A percentile compares a stretch with the other conserved stretches of the same genome.
Evolutionary conservation across 2,113 vertebrate species (phyloP).

Genomic region (Cricetomys ansorgei): DNA sequence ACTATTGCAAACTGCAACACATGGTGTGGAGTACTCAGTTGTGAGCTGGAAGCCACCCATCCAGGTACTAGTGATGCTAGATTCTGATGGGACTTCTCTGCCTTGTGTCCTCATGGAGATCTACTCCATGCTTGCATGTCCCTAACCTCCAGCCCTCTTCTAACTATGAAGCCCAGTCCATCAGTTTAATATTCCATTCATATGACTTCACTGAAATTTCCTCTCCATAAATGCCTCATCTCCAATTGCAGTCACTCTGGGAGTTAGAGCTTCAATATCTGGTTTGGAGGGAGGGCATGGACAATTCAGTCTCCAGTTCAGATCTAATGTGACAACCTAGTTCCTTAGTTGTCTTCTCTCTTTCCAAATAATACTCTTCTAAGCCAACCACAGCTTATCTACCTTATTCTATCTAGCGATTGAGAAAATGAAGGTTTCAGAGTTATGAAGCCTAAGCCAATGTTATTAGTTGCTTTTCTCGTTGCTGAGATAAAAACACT

Average conservation of each 20-base stretch:
- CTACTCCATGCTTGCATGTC: fast-evolving
- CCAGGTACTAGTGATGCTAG: not conserved
- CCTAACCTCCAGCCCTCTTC: not conserved
- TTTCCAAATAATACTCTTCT: not conserved
- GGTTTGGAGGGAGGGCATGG: not conserved
- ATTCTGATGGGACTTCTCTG: not conserved
- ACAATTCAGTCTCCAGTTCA: not conserved
- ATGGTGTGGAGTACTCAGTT: not conserved
- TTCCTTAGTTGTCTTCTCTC: not conserved
- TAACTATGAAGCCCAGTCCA: not conserved
- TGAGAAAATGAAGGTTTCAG: not conserved
- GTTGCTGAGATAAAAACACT: not conserved
- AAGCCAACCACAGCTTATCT: not conserved
- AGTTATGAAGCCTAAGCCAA: too few relatives aligned
- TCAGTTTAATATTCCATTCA: not conserved
- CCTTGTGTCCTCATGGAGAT: not conserved
- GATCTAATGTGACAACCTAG: not conserved
- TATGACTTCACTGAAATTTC: not conserved
- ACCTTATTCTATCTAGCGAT: not conserved
- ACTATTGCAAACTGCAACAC: not conserved
- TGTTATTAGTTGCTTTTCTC: not conserved
- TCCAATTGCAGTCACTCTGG: not conserved
- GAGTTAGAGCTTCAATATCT: not conserved
- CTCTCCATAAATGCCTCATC: not conserved
- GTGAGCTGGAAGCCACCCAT: not conserved